Conservation (phyloP, 2,113 vertebrate genomes). For the Campylomormyrus tamandua region DNA sequence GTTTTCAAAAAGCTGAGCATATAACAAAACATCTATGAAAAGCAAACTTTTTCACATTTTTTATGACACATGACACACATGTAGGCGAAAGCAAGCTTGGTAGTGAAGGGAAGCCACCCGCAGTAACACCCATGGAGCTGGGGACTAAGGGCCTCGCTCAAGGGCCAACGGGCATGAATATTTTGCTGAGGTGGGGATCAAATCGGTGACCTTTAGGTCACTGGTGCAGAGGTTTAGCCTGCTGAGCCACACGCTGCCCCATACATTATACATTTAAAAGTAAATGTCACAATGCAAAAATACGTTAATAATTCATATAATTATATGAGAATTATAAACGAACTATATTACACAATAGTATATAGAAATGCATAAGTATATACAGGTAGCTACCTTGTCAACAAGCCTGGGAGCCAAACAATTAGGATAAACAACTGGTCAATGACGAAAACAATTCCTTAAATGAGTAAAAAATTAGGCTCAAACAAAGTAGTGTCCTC, state of each 20-base stretch:
- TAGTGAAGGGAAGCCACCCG: background rate
- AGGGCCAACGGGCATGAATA: background rate
- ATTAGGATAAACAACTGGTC: background rate
- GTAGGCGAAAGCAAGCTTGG: background rate
- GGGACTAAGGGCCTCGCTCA: background rate
- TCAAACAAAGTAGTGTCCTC: background rate
- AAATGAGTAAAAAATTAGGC: background rate
- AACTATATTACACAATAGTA: background rate
- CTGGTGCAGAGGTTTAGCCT: background rate
- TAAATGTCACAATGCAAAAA: background rate
- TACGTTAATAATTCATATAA: background rate
- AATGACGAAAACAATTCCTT: background rate
- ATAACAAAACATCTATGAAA: background rate
- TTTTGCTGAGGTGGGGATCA: background rate
- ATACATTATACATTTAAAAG: background rate
- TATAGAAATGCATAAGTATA: background rate
- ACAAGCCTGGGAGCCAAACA: background rate
- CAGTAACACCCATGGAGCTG: background rate
- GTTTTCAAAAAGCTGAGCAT: background rate
- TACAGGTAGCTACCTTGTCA: background rate
- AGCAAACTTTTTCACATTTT: background rate
- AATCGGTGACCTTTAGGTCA: background rate
- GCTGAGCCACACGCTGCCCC: background rate
- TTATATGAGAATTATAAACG: background rate
- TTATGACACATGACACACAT: background rate